A percentile compares a stretch with the other conserved stretches of the same genome.
phyloP scores from a whole-genome alignment of 2,113 vertebrate species.

The Nibea albiflora region DNA sequence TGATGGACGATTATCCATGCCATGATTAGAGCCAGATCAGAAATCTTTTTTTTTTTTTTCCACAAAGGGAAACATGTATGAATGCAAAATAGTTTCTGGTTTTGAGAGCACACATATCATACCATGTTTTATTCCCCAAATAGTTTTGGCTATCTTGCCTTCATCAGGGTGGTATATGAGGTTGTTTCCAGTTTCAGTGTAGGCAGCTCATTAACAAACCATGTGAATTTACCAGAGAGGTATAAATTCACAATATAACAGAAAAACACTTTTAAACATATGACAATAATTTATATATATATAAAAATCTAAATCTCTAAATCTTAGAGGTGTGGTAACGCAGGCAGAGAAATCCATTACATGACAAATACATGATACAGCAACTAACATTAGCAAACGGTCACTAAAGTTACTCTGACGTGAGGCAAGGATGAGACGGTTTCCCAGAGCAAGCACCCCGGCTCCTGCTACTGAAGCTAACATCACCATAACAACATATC shows the following conservation, averaged over 20 bases:
- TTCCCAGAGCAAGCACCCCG: no score
- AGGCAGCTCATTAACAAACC: not conserved
- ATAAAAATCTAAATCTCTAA: no score
- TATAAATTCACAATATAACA: not conserved
- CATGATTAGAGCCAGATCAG: conserved; percentile 72
- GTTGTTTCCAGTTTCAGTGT: conserved; percentile 5
- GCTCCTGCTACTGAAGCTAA: no score
- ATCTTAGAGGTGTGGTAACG: no score
- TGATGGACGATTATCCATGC: conserved; percentile 67
- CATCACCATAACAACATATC: no score
- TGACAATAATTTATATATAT: not conserved
- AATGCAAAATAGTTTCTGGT: conserved; percentile 36
- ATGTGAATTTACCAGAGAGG: not conserved
- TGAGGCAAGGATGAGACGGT: no score
- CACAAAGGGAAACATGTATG: conserved; percentile 13
- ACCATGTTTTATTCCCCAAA: conserved; percentile 23
- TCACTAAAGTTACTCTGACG: no score
- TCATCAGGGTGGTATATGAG: conserved; percentile 8
- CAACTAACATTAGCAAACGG: no score
- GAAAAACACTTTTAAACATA: not conserved
- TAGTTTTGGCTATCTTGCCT: not conserved
- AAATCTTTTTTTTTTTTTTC: conserved; percentile 42
- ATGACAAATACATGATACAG: no score
- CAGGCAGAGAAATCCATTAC: no score
- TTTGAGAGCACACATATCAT: not conserved